Evolutionary conservation across 1,140 invertebrate species (phyloP), one percentile per base, ranked within the genome.

Genomic region (Sycophaga agraensis): DNA sequence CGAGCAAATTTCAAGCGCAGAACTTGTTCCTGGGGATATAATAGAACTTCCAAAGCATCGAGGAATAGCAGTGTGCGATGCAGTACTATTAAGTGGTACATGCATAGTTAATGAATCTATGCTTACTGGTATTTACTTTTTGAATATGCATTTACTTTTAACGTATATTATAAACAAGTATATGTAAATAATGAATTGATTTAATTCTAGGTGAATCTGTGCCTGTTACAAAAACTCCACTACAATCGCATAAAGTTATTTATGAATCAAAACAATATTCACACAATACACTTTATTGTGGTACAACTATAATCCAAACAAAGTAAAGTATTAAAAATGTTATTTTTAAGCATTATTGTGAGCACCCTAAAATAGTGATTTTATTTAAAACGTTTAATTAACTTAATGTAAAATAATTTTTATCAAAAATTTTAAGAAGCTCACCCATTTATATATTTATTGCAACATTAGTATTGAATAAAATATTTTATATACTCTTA

Each of bases 41-140:
- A 87, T 99, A 37, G 84, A 91, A 56, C 88, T 99, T 63, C 94
- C 97, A 9, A 81, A 87, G 1, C 83, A 87, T 66, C 94, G 94
- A 17, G 92, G 91, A 74, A 84, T 87, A 4, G 89, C 97, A 85
- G 87, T 90, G 65, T 96, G 94, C 78, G 96, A 98, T 80, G 94
- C 93, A 1, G 89, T 94, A 2, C 75, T 99, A 22, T 82, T 97
- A 2, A 86, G 87, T 45, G 96, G 97, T 2, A 91, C 87, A 57
- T 96, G 93, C 66, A 93, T 98, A 66, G 87, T 98, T 12, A 97
- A 98, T 76, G 96, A 98, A 82, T 94, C 92, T 66, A 97, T 97
- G 93, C 84, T 98, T 11, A 98, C 96, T 51, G 93, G 92, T 94
- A 75, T 86, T 56, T 46, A 46, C 22, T 37, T 31, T 4, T 31